Percentiles rank a stretch among this genome's conserved stretches.
Conservation (phyloP, 2,113 vertebrate species). For the Zapornia atra region DNA sequence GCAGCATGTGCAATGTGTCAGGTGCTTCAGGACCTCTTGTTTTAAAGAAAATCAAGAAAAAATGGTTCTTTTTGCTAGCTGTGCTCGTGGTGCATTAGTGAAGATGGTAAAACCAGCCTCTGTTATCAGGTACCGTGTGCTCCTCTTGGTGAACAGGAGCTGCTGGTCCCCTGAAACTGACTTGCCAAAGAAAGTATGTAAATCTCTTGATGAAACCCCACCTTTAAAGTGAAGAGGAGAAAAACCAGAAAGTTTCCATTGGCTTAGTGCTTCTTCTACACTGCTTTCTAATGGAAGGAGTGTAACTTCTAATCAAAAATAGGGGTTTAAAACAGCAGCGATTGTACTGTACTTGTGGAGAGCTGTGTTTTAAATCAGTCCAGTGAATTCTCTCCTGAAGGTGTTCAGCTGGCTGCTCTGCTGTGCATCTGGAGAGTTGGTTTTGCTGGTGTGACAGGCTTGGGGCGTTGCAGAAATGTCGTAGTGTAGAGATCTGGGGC, state of each 20-base stretch:
- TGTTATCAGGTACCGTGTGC: rapidly evolving
- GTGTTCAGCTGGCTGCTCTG: not conserved
- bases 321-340: too few relatives aligned
- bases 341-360: not conserved
- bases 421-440: not conserved
- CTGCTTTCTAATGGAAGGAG: too few relatives aligned
- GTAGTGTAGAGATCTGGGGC: not conserved
- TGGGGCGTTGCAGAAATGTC: not conserved
- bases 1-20: too few relatives aligned
- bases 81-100: not conserved
- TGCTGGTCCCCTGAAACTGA: too few relatives aligned
- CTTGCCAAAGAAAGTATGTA: too few relatives aligned
- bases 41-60: not conserved
- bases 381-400: not conserved
- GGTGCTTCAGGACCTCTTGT: not conserved
- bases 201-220: too few relatives aligned
- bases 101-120: not conserved
- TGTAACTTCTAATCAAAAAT: too few relatives aligned
- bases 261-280: too few relatives aligned
- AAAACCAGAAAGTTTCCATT: too few relatives aligned
- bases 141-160: not conserved
- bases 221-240: too few relatives aligned
- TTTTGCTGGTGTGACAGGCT: not conserved
- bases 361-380: not conserved
- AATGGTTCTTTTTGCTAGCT: not conserved